Evolutionary conservation across 1,140 invertebrate species (phyloP).

Genomic region (Aphidius ervi): DNA sequence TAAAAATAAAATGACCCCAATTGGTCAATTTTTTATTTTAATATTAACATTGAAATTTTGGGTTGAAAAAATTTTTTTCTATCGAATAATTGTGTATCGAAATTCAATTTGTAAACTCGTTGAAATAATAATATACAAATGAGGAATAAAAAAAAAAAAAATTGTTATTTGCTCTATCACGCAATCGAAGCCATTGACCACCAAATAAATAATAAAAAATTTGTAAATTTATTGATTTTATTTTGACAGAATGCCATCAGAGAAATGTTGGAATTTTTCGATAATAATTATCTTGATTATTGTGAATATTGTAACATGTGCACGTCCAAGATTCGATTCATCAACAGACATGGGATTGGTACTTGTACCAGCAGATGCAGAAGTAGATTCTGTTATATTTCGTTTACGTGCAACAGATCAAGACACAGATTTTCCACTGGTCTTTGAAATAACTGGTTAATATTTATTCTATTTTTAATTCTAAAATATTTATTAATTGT

Average conservation of each 20-base stretch:
- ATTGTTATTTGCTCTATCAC: slow-evolving; percentile 30
- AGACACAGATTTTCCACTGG: slow-evolving; percentile 79
- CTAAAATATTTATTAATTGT: slow-evolving; percentile 6
- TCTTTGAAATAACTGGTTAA: slow-evolving; percentile 73
- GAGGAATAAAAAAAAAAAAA: slow-evolving; percentile 3
- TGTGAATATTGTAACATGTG: slow-evolving; percentile 42
- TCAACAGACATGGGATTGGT: slow-evolving; percentile 75
- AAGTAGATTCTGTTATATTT: slow-evolving; percentile 78
- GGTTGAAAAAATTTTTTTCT: neutral
- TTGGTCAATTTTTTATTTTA: too few relatives aligned
- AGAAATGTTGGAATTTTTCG: slow-evolving; percentile 49
- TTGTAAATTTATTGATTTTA: slow-evolving; percentile 24
- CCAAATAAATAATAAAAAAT: slow-evolving; percentile 30
- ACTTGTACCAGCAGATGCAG: slow-evolving; percentile 74
- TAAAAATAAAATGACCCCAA: too few relatives aligned
- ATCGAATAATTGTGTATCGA: neutral
- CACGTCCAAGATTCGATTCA: slow-evolving; percentile 75
- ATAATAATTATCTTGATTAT: slow-evolving; percentile 31
- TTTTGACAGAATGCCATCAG: slow-evolving; percentile 46
- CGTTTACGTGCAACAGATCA: slow-evolving; percentile 80
- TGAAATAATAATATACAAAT: slow-evolving; percentile 3
- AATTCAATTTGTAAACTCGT: neutral
- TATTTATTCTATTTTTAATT: neutral
- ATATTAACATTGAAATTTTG: too few relatives aligned
- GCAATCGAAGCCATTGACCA: slow-evolving; percentile 27